Evolutionary conservation across 2,888 invertebrate genomes (phyloP).

Genomic region (Stenolophus ochropezus): DNA sequence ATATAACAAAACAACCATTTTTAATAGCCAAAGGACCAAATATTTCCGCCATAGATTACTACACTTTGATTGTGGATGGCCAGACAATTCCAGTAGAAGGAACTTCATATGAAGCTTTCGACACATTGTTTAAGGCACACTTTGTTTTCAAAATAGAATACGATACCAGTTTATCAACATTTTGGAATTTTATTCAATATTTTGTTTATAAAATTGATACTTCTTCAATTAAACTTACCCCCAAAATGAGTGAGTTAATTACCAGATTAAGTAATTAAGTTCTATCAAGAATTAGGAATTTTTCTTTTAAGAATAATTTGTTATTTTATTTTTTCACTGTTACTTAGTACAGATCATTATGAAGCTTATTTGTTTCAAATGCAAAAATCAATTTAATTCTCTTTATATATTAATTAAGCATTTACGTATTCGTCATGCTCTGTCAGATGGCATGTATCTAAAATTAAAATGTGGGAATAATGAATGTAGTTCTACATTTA

Average conservation of each 20-base stretch:
- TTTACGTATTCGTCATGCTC: not conserved
- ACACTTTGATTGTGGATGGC: not conserved
- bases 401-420: not conserved
- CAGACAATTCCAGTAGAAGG: not conserved
- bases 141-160: constrained; percentile 1
- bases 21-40: not conserved
- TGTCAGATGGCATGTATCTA: not conserved
- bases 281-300: not conserved
- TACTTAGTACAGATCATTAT: not conserved
- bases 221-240: not conserved
- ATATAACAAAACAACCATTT: not conserved
- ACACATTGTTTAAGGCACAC: not conserved
- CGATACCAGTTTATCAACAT: not conserved
- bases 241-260: not conserved
- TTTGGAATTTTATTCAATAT: constrained; percentile 9
- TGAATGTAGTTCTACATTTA: not conserved
- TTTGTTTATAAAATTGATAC: not conserved
- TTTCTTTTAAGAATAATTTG: not conserved
- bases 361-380: not conserved
- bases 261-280: not conserved
- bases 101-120: not conserved
- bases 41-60: not conserved
- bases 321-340: not conserved
- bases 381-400: not conserved
- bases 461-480: not conserved